Conservation (phyloP, 1,140 invertebrate species). For the Aphaenogaster floridana region DNA sequence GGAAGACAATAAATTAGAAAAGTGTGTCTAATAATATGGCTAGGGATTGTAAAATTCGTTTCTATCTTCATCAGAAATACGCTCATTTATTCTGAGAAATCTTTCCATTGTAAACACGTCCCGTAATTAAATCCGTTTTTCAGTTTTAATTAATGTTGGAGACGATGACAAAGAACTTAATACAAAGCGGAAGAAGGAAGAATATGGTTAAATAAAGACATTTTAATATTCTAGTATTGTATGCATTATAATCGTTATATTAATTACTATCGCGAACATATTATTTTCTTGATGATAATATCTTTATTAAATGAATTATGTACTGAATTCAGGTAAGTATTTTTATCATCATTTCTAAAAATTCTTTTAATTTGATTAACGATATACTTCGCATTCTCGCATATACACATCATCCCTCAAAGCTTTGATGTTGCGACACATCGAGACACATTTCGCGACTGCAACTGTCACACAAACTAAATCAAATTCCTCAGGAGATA, state of each 20-base stretch:
- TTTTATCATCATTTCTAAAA: neutral
- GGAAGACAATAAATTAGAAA: too few relatives aligned
- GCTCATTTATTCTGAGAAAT: neutral
- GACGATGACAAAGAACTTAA: neutral
- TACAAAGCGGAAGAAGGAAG: neutral
- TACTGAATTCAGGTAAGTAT: neutral
- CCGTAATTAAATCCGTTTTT: constrained; percentile 4
- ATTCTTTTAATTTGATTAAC: neutral
- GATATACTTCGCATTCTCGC: neutral
- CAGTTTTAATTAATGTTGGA: constrained; percentile 20
- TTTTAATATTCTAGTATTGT: neutral
- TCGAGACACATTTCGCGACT: neutral
- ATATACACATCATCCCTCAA: neutral
- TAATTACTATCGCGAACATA: neutral
- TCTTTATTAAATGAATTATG: neutral
- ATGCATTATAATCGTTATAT: neutral
- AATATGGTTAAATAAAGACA: neutral
- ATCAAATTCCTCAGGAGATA: neutral
- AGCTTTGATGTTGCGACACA: neutral
- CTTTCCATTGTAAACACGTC: neutral
- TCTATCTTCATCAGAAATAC: neutral
- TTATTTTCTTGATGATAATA: neutral
- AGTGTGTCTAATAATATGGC: too few relatives aligned
- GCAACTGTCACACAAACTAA: neutral
- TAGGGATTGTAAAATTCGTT: neutral